Evolutionary conservation across 2,113 vertebrate species (phyloP).

Genomic region (Oenanthe oenanthe): DNA sequence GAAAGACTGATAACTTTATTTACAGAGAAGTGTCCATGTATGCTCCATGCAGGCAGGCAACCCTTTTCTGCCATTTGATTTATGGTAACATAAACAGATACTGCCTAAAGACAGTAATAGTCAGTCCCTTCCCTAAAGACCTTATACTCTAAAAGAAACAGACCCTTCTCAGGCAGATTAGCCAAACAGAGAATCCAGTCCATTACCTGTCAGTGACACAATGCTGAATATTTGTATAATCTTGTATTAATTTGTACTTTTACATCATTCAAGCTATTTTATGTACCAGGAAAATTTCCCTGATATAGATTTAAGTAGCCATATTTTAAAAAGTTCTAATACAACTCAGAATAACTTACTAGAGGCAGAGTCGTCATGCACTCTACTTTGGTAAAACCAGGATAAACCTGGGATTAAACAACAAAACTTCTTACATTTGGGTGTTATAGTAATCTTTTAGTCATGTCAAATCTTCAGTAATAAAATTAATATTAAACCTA

Average conservation of each 20-base stretch:
- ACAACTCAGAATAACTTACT: background rate
- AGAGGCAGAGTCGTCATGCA: background rate
- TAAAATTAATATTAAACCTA: background rate
- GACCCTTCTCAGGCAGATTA: background rate
- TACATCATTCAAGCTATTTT: background rate
- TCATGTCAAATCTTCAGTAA: background rate
- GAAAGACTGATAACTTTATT: background rate
- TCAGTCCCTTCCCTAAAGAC: background rate
- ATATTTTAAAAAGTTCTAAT: background rate
- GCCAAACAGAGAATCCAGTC: background rate
- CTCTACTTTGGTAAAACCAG: background rate
- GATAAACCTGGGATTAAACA: background rate
- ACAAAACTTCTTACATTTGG: background rate
- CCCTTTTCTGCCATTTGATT: background rate
- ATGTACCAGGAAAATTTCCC: background rate
- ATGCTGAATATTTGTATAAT: slow-evolving; percentile 8
- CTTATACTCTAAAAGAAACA: background rate
- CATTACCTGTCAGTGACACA: background rate
- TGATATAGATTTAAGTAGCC: background rate
- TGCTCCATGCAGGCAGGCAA: background rate
- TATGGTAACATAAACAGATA: background rate
- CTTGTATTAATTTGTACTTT: background rate
- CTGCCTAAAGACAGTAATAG: background rate
- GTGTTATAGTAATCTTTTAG: background rate
- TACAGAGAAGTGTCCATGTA: background rate